A percentile compares a stretch with the other conserved stretches of the same genome.
Conservation (phyloP, 2,797 vertebrate genomes). For the Salmo trutta region DNA sequence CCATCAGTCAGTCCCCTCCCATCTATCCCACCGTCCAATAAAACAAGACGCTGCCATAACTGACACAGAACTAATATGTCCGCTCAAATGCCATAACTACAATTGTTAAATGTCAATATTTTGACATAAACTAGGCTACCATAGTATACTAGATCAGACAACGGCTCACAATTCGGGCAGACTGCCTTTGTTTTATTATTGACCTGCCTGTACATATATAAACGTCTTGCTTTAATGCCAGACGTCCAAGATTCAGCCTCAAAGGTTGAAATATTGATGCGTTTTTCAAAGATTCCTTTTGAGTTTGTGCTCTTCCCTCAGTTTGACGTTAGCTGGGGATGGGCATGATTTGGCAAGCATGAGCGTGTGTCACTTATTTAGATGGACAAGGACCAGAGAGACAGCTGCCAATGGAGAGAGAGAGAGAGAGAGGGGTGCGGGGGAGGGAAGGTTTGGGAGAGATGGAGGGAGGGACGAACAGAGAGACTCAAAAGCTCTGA, state of each 20-base stretch:
- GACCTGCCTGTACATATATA: conserved; percentile 31
- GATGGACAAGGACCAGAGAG: conserved; percentile 21
- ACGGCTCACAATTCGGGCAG: neutral
- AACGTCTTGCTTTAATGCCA: conserved; percentile 33
- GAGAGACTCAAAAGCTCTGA: neutral
- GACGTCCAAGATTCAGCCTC: conserved; percentile 12
- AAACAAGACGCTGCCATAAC: too few relatives aligned
- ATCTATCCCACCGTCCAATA: neutral
- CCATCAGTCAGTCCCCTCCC: too few relatives aligned
- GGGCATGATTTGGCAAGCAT: conserved; percentile 32
- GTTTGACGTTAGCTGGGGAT: conserved; percentile 1
- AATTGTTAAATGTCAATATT: too few relatives aligned
- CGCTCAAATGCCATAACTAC: neutral
- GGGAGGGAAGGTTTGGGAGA: neutral
- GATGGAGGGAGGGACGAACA: neutral
- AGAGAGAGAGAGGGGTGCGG: neutral
- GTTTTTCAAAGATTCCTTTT: conserved; percentile 32
- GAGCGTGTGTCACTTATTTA: conserved; percentile 13
- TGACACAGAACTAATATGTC: too few relatives aligned
- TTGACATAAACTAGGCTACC: neutral
- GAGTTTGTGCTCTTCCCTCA: conserved; percentile 14
- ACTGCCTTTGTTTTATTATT: conserved; percentile 44
- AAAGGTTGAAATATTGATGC: conserved; percentile 32
- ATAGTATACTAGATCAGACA: neutral
- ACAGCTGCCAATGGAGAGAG: neutral